Evolutionary conservation across 2,113 vertebrate genomes (phyloP).

Genomic region (Sialia sialis): DNA sequence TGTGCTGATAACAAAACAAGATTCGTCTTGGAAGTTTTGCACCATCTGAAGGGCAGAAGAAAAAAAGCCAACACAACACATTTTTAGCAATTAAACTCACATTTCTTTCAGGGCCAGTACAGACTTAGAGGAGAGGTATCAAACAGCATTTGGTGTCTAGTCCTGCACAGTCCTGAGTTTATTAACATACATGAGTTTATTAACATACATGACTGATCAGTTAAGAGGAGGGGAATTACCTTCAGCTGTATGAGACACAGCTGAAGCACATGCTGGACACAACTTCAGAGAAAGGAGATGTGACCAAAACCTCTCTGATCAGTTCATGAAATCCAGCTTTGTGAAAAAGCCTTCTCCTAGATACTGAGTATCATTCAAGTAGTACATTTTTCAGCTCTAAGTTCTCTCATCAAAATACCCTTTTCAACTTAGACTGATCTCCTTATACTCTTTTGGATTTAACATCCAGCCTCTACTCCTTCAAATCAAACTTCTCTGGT

Average conservation of each 20-base stretch:
- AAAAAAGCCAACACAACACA: neutral
- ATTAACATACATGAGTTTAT: neutral
- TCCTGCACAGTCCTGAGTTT: neutral
- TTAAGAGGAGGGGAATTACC: neutral
- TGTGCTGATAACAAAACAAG: slow-evolving; percentile 87
- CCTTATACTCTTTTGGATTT: neutral
- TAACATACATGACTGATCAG: neutral
- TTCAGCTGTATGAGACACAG: too few species aligned
- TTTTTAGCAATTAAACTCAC: neutral
- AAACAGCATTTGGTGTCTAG: neutral
- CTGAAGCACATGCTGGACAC: neutral
- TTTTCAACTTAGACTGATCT: neutral
- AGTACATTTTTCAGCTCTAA: neutral
- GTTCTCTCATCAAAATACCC: neutral
- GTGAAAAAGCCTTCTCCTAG: neutral
- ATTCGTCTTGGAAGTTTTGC: slow-evolving; percentile 90
- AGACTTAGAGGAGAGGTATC: neutral
- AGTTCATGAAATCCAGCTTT: neutral
- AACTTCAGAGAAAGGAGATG: neutral
- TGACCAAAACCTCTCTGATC: neutral
- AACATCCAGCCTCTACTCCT: neutral
- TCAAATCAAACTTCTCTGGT: neutral
- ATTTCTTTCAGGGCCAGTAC: neutral
- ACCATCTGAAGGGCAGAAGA: slow-evolving; percentile 83
- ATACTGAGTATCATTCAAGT: neutral